Base-by-base conservation (phyloP, 2,888 invertebrate genomes). In the Ypsolopha sequella region DNA sequence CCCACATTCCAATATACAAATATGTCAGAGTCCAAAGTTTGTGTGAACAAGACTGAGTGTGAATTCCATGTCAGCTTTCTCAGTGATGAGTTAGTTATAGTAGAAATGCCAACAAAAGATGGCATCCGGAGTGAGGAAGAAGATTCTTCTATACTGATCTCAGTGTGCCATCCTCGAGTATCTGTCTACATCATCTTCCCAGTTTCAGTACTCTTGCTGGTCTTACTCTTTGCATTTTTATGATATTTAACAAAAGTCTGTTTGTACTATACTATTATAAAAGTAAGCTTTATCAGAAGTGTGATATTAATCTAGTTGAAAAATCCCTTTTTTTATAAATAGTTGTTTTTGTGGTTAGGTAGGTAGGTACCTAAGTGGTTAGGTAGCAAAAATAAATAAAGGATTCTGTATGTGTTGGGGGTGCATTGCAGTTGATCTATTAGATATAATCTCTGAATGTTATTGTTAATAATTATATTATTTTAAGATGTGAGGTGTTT, bases 91-190 rank as follows among this genome's bases (percentile, higher is more conserved):
- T 89, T 91, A 61, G 95, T 95, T 8, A 91, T 95, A 52, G 93
- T 95, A 41, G 95, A 95, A 81, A 91, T 95, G 47, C 95, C 95
- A 10, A 93, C 94, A 0, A 89, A 89, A 54, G 93, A 94, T 76
- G 94, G 94, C 13, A 91, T 94, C 54, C 93, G 93, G 64, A 90
- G 92, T 65, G 91, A 93, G 66, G 91, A 89, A 45, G 92, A 93
- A 61, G 92, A 94, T 67, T 89, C 91, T 54, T 91, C 91, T 8
- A 85, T 91, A 59, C 82, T 95, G 52, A 87, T 91, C 55, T 95
- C 95, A 50, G 90, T 91, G 6, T 95, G 95, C 66, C 91, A 93
- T 74, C 95, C 95, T 7, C 84, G 95, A 58, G 91, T 93, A 80
- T 89, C 90, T 36, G 88, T 95, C 44, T 95, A 95, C 67, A 89